Conservation (phyloP, 2,888 invertebrate genomes). For the Leptinotarsa rubiginosa region DNA sequence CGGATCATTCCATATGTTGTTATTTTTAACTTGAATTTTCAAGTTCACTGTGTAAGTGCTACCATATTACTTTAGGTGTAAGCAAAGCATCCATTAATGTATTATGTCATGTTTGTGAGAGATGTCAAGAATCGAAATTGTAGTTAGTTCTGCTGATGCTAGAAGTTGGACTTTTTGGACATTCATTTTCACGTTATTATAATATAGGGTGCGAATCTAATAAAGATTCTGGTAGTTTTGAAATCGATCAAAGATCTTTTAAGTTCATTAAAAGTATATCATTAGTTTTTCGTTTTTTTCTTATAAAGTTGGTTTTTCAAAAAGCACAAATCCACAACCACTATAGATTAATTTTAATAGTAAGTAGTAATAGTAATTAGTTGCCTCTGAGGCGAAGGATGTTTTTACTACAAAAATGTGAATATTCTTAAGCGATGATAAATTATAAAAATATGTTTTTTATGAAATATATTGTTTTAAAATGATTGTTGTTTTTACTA, state of each 20-base stretch:
- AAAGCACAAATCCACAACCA: not conserved
- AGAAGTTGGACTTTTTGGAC: no score
- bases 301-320: not conserved
- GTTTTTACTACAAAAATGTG: no score
- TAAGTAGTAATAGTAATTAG: no score
- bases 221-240: no score
- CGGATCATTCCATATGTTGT: conserved; percentile 13
- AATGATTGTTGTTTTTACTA: not conserved
- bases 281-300: not conserved
- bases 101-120: not conserved
- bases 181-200: no score
- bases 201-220: no score
- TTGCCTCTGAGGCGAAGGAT: no score
- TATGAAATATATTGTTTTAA: not conserved
- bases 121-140: no score
- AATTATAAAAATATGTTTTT: not conserved
- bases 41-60: not conserved
- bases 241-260: no score
- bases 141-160: no score
- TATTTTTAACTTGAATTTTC: conserved; percentile 3
- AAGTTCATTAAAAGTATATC: not conserved
- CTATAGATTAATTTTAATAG: not conserved
- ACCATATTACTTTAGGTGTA: conserved; percentile 2
- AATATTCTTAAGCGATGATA: not conserved
- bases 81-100: not conserved